A percentile compares a stretch with the other conserved stretches of the same genome.
These are phyloP conservation scores for Candidula unifasciata DNA, from an alignment of 2,888 invertebrate genomes.

Conservation along the genomic window DNA sequence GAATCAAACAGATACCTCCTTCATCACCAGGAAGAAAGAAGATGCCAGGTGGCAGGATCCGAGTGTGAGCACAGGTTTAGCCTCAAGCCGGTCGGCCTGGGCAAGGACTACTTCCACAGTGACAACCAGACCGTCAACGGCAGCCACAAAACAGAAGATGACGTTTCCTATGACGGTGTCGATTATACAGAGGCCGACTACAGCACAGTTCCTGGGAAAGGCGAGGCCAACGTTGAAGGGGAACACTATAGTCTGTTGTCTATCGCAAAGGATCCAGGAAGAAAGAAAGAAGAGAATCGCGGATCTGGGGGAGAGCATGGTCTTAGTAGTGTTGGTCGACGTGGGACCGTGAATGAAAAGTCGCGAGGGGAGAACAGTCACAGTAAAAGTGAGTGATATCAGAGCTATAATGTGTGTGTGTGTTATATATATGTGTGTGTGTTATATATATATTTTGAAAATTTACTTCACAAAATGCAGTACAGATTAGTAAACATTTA, in stretches of 20 bases:
- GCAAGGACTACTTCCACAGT: background rate
- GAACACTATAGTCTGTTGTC: background rate
- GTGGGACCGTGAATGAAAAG: background rate
- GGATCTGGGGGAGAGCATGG: background rate
- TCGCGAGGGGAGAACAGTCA: background rate
- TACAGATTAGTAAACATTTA: too few species aligned
- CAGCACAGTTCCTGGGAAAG: background rate
- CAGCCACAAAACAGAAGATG: background rate
- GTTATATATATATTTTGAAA: too few species aligned
- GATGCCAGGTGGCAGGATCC: slow-evolving; percentile 89
- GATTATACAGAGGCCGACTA: background rate
- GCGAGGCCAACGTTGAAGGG: background rate
- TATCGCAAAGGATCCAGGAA: background rate
- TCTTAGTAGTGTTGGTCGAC: too few species aligned
- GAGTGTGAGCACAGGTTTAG: slow-evolving; percentile 83
- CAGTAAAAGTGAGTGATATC: background rate
- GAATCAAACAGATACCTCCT: background rate
- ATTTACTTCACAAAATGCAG: too few species aligned
- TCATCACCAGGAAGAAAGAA: slow-evolving; percentile 84
- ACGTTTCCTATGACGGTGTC: too few species aligned
- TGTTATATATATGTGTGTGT: too few species aligned
- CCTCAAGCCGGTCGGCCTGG: slow-evolving; percentile 28
- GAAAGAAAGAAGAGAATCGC: background rate
- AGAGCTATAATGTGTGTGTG: too few species aligned
- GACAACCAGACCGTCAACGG: background rate